These are phyloP conservation scores for Emydocephalus ijimae DNA, from an alignment of 2,113 vertebrate species.

Conservation along the genomic window DNA sequence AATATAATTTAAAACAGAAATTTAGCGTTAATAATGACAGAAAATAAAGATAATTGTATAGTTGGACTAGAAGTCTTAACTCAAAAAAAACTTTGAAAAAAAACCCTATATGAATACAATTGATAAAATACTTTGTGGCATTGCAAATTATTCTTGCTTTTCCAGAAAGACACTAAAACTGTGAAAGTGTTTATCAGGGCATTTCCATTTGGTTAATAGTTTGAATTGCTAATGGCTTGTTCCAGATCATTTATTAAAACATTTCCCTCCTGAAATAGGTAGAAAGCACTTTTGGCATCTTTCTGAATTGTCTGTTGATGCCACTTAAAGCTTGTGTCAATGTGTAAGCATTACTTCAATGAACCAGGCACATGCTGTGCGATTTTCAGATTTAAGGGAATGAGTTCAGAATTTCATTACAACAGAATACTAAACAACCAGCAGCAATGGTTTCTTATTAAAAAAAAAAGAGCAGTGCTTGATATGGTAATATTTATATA, in stretches of 20 bases:
- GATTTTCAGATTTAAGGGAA: conserved; percentile 8
- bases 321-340: conserved; percentile 5
- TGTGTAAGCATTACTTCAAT: conserved; percentile 16
- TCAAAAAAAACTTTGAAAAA: background rate
- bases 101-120: background rate
- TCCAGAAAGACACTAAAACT: conserved; percentile 32
- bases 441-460: background rate
- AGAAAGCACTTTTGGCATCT: conserved; percentile 28
- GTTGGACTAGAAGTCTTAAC: background rate
- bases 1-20: background rate
- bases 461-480: background rate
- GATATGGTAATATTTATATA: background rate
- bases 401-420: background rate
- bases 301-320: conserved; percentile 38
- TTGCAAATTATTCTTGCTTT: conserved; percentile 19
- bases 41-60: background rate
- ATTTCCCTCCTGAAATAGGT: conserved; percentile 37
- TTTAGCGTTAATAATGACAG: background rate
- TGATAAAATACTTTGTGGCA: conserved; percentile 27
- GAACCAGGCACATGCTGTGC: background rate
- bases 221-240: conserved; percentile 26
- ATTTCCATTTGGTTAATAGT: conserved; percentile 39
- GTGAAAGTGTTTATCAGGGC: conserved; percentile 28
- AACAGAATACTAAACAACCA: background rate
- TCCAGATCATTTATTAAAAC: conserved; percentile 45